Evolutionary conservation across 2,888 invertebrate species (phyloP).

Genomic region (Slavum lentiscoides): DNA sequence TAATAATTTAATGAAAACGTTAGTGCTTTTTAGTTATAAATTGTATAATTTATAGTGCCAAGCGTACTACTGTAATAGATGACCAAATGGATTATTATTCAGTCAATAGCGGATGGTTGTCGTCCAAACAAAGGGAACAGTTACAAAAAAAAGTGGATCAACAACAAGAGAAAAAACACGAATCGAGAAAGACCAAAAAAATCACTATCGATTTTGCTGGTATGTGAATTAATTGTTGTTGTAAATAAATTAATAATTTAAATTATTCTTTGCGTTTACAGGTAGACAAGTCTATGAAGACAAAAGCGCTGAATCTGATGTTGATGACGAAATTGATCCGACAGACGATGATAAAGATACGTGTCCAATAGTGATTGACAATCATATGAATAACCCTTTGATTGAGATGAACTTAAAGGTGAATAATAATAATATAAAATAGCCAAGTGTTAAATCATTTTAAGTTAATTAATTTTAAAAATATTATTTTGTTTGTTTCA

Average conservation of each 20-base stretch:
- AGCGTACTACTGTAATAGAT: slow-evolving; percentile 80
- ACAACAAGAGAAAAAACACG: slow-evolving; percentile 67
- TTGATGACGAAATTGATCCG: background rate
- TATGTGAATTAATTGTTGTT: slow-evolving; percentile 46
- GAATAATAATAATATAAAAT: background rate
- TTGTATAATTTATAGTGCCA: slow-evolving; percentile 63
- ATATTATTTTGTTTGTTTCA: background rate
- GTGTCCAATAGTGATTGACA: background rate
- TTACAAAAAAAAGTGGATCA: slow-evolving; percentile 70
- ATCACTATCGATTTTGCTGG: slow-evolving; percentile 79
- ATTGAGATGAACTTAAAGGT: slow-evolving; percentile 34
- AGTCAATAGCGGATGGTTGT: slow-evolving; percentile 81
- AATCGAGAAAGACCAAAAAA: slow-evolving; percentile 70
- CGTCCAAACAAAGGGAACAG: slow-evolving; percentile 70
- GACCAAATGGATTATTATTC: slow-evolving; percentile 94
- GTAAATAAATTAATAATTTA: background rate
- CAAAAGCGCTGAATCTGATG: slow-evolving; percentile 25
- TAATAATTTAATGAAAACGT: background rate
- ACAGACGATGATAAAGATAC: background rate
- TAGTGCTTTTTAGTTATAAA: background rate
- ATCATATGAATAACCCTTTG: slow-evolving; percentile 39
- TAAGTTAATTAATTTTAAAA: background rate
- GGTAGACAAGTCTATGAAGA: slow-evolving; percentile 44
- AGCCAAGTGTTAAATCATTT: background rate
- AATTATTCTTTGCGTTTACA: background rate